These are phyloP conservation scores for Neodontobutis hainanensis DNA, from an alignment of 2,113 vertebrate genomes.

Conservation along the genomic window DNA sequence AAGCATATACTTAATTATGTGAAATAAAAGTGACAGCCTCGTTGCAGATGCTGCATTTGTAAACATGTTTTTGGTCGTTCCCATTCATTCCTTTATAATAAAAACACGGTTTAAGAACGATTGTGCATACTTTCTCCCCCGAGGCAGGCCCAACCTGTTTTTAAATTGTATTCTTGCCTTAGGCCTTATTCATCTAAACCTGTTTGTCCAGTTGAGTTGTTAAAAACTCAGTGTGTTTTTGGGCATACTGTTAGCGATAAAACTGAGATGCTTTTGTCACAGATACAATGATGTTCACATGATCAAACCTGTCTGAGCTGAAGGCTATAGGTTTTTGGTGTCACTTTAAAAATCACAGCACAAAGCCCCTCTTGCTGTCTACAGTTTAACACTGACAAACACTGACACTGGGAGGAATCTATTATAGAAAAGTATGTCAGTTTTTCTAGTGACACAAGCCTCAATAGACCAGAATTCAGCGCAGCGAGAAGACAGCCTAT, in stretches of 20 bases:
- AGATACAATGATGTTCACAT: conserved; percentile 4
- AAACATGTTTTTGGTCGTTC: too few species aligned
- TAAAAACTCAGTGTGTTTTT: neutral
- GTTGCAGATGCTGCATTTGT: neutral
- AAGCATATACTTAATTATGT: conserved; percentile 9
- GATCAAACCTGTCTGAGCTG: conserved; percentile 12
- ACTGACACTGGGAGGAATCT: conserved; percentile 40
- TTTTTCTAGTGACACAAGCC: conserved; percentile 45
- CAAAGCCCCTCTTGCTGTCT: conserved; percentile 4
- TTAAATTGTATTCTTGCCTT: too few species aligned
- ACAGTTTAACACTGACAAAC: conserved; percentile 49
- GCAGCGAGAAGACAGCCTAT: conserved; percentile 25
- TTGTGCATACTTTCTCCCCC: too few species aligned
- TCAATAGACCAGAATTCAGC: conserved; percentile 45
- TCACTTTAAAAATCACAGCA: conserved; percentile 36
- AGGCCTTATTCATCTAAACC: neutral
- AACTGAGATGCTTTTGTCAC: neutral
- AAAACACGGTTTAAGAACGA: too few species aligned
- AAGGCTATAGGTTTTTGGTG: conserved; percentile 26
- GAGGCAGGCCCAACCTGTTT: too few species aligned
- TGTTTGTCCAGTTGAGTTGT: neutral
- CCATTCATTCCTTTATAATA: too few species aligned
- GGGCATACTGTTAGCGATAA: neutral
- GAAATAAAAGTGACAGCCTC: neutral
- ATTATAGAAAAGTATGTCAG: conserved; percentile 52